phyloP scores from a whole-genome alignment of 2,888 invertebrate genomes.

The Spodoptera exigua region DNA sequence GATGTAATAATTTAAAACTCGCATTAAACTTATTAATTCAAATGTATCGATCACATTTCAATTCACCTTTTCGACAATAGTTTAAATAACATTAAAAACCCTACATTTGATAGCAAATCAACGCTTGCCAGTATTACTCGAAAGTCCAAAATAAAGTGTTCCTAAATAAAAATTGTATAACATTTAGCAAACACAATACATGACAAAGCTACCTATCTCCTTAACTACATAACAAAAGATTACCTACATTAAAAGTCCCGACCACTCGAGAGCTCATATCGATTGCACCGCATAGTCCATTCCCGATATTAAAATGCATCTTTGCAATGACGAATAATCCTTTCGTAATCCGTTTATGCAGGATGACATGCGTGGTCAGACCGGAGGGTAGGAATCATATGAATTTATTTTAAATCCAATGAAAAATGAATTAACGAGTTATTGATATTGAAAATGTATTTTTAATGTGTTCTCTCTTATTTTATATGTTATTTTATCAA shows the following conservation, averaged over 20 bases:
- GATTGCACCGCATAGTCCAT: conserved; percentile 31
- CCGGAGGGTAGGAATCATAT: not conserved
- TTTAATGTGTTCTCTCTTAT: no score
- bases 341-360: conserved; percentile 55
- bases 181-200: not conserved
- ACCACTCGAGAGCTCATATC: conserved; percentile 20
- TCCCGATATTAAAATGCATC: conserved; percentile 63
- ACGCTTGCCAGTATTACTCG: no score
- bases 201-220: not conserved
- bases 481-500: no score
- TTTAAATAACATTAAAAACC: no score
- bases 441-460: not conserved
- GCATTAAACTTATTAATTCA: no score
- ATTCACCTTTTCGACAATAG: no score
- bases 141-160: no score
- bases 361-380: conserved; percentile 47
- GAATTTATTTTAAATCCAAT: conserved; percentile 26
- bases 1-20: no score
- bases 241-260: conserved; percentile 1
- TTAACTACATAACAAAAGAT: conserved; percentile 13
- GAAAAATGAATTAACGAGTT: conserved; percentile 10
- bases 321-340: conserved; percentile 58
- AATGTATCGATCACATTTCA: no score
- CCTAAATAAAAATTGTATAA: not conserved
- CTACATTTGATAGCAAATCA: no score